These are phyloP conservation scores for Xestoiulus laeticollis DNA, from an alignment of 2,888 invertebrate genomes.

Conservation along the genomic window DNA sequence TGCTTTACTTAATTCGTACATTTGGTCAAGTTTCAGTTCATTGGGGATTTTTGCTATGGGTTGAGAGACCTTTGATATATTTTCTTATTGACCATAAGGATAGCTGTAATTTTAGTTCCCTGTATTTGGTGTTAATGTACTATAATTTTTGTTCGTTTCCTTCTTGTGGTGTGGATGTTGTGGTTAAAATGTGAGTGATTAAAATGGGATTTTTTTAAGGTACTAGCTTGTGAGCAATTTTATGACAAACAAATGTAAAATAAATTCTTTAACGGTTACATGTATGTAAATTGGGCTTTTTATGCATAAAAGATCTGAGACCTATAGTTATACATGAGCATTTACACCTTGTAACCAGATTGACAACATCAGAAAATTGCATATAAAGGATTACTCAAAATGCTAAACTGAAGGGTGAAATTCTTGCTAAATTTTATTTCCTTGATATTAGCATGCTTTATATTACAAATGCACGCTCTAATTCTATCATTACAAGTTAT, in stretches of 20 bases:
- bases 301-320: too few species aligned
- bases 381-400: background rate
- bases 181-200: too few species aligned
- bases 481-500: background rate
- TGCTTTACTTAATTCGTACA: slow-evolving; percentile 29
- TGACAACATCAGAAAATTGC: too few species aligned
- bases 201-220: too few species aligned
- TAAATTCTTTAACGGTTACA: too few species aligned
- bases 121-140: background rate
- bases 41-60: background rate
- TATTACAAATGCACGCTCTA: background rate
- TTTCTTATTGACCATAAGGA: background rate
- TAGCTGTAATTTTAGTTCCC: background rate
- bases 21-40: slow-evolving; percentile 30
- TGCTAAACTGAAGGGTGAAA: background rate
- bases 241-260: too few species aligned
- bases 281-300: too few species aligned
- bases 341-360: too few species aligned
- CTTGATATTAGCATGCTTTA: background rate
- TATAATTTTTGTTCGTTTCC: background rate
- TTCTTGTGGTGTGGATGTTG: too few species aligned
- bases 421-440: background rate
- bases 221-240: too few species aligned
- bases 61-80: background rate
- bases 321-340: too few species aligned